Percentiles rank a stretch among this genome's conserved stretches.
These are phyloP conservation scores for Mustela lutreola DNA, from an alignment of 2,113 vertebrate species.

Conservation along the genomic window DNA sequence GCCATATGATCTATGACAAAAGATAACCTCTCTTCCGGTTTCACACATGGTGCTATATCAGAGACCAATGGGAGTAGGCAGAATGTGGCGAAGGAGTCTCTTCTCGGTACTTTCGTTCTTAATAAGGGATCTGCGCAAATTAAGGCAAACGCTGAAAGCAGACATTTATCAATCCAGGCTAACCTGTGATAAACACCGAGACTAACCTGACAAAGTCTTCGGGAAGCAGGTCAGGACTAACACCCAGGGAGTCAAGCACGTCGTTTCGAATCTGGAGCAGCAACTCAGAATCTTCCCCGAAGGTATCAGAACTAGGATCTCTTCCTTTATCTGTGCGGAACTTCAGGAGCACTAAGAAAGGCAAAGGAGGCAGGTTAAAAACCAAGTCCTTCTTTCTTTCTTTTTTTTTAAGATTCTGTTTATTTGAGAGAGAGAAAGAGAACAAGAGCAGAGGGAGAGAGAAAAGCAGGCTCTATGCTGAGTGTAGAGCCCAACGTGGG, in stretches of 20 bases:
- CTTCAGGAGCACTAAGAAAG: slow-evolving; percentile 92
- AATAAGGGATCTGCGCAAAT: not conserved
- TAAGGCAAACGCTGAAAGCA: not conserved
- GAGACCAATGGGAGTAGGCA: accelerated
- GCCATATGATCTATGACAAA: not conserved
- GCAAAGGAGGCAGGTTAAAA: not conserved
- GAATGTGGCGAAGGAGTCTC: not conserved
- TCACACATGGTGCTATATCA: not conserved
- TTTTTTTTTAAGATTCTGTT: not conserved
- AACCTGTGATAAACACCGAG: not conserved
- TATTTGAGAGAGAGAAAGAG: not conserved
- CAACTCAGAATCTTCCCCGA: slow-evolving; percentile 87
- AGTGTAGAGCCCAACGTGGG: not conserved
- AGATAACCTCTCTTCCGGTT: not conserved
- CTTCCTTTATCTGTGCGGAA: slow-evolving; percentile 94
- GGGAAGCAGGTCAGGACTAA: slow-evolving; percentile 87
- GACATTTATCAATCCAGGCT: not conserved
- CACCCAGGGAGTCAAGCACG: slow-evolving; percentile 88
- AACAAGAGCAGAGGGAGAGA: not conserved
- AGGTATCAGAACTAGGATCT: slow-evolving; percentile 89
- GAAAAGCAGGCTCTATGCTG: not conserved
- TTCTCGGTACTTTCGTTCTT: not conserved
- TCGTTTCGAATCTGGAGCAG: slow-evolving; percentile 91
- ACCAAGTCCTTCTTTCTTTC: not conserved
- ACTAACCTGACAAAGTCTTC: slow-evolving; percentile 93